Conservation (phyloP, 1,140 invertebrate species). For the Oncopeltus fasciatus region DNA sequence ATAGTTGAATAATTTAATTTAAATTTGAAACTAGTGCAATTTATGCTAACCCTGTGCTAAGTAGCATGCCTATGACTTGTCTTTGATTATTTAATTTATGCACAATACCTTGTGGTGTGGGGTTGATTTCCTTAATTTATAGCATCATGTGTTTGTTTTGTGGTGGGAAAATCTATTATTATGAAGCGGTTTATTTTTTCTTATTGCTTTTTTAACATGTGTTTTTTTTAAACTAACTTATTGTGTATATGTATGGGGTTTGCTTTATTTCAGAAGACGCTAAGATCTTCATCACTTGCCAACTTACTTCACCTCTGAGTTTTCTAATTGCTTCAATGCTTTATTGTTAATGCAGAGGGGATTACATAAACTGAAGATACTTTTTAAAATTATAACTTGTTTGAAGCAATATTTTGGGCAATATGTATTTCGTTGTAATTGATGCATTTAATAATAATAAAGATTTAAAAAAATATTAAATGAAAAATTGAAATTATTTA, state of each 20-base stretch:
- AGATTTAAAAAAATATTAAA: too few species aligned
- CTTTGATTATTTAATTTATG: too few species aligned
- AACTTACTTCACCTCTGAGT: not conserved
- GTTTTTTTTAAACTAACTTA: not conserved
- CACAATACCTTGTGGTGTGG: too few species aligned
- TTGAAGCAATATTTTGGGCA: not conserved
- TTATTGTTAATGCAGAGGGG: not conserved
- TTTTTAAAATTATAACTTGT: not conserved
- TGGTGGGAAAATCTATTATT: too few species aligned
- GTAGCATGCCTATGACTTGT: too few species aligned
- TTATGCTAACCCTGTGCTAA: too few species aligned
- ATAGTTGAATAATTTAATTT: too few species aligned
- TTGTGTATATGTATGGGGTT: slow-evolving; percentile 9
- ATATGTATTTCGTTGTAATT: not conserved
- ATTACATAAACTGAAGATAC: not conserved
- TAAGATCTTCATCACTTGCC: slow-evolving; percentile 24
- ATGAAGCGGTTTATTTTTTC: too few species aligned
- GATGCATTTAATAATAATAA: not conserved
- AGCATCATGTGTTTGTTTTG: too few species aligned
- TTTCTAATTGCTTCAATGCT: not conserved
- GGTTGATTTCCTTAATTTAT: too few species aligned
- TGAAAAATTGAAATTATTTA: too few species aligned
- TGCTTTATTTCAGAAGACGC: slow-evolving; percentile 40
- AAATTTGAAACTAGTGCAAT: too few species aligned
- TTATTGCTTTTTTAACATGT: not conserved